Percentiles rank a stretch among this genome's conserved stretches.
phyloP scores from a whole-genome alignment of 2,113 vertebrate species.

The Gymnocephalus cernua region DNA sequence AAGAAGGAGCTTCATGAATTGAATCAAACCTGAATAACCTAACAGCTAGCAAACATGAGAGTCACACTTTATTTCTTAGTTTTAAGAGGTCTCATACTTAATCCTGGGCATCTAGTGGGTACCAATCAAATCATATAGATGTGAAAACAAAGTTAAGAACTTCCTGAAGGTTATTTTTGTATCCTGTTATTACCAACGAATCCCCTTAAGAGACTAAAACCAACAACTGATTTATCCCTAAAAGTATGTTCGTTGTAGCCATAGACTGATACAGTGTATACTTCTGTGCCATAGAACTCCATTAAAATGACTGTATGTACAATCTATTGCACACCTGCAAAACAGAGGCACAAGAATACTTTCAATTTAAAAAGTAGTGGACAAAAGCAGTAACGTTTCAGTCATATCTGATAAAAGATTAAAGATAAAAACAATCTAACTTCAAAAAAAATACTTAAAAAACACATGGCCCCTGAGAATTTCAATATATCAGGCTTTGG shows the following conservation, averaged over 20 bases:
- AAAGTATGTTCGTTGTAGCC: neutral
- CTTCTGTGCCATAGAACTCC: neutral
- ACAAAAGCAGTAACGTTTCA: neutral
- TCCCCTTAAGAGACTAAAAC: slow-evolving; percentile 9
- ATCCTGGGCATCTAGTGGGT: slow-evolving; percentile 34
- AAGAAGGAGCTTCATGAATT: slow-evolving; percentile 72
- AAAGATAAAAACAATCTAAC: neutral
- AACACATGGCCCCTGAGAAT: neutral
- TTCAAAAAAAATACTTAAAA: neutral
- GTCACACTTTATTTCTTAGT: slow-evolving; percentile 64
- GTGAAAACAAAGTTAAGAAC: slow-evolving; percentile 1
- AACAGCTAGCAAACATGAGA: slow-evolving; percentile 82
- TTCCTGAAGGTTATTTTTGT: slow-evolving; percentile 22
- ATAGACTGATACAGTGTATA: neutral
- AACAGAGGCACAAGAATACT: neutral
- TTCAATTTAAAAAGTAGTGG: neutral
- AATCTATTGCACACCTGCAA: neutral
- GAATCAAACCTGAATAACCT: slow-evolving; percentile 93
- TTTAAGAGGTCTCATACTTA: slow-evolving; percentile 39
- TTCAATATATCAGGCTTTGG: neutral
- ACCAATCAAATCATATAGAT: slow-evolving; percentile 11
- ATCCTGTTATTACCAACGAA: slow-evolving; percentile 23
- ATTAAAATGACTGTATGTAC: neutral
- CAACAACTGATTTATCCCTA: neutral
- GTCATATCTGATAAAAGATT: neutral